A percentile compares a stretch with the other conserved stretches of the same genome.
phyloP scores from a whole-genome alignment of 2,888 invertebrate species.

The Stenoptilia bipunctidactyla region DNA sequence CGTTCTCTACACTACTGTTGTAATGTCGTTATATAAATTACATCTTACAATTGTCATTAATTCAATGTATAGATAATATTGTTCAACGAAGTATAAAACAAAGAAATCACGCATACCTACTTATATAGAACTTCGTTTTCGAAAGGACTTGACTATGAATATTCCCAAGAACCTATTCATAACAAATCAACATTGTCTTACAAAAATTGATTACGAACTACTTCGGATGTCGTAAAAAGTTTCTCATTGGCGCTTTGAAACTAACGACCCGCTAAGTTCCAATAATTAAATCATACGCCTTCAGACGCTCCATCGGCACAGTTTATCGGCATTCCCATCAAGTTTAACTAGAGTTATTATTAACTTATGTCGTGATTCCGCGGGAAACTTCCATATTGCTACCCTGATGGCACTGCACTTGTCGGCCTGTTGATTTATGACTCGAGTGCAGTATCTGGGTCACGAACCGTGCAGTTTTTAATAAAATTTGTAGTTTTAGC shows the following conservation, averaged over 20 bases:
- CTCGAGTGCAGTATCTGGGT: not conserved
- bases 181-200: too few relatives aligned
- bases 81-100: too few relatives aligned
- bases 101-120: too few relatives aligned
- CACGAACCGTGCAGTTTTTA: too few relatives aligned
- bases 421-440: constrained; percentile 15
- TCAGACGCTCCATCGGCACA: constrained; percentile 22
- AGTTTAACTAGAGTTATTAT: constrained; percentile 33
- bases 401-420: constrained; percentile 17
- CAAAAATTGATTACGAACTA: not conserved
- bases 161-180: too few relatives aligned
- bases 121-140: too few relatives aligned
- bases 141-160: too few relatives aligned
- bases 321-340: constrained; percentile 27
- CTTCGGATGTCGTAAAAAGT: not conserved
- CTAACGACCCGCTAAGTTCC: constrained; percentile 19
- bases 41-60: too few relatives aligned
- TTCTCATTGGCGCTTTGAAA: not conserved
- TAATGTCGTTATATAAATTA: too few relatives aligned
- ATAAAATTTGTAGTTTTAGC: constrained; percentile 4
- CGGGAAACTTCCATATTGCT: constrained; percentile 26
- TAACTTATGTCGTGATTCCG: constrained; percentile 27
- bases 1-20: too few relatives aligned
- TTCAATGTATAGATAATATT: too few relatives aligned
- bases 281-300: constrained; percentile 38